Evolutionary conservation across 2,113 vertebrate genomes (phyloP).

Genomic region (Capricornis sumatraensis): DNA sequence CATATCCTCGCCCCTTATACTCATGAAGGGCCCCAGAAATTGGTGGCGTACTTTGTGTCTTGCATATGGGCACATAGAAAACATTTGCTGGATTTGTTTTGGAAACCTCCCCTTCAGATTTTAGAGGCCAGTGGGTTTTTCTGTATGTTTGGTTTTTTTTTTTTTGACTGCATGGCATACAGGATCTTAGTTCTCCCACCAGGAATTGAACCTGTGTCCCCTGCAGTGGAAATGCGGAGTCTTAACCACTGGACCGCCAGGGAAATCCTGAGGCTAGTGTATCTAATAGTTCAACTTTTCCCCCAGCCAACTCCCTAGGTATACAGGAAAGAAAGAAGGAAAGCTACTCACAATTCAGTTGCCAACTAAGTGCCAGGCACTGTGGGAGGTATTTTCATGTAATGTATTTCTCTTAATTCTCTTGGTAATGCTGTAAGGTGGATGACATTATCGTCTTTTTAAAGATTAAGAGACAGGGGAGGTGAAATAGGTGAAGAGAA

Average conservation of each 20-base stretch:
- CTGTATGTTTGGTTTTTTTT: not conserved
- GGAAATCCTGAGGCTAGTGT: not conserved
- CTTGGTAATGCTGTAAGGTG: conserved; percentile 17
- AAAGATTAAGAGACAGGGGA: not conserved
- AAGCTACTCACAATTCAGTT: not conserved
- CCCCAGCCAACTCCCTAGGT: not conserved
- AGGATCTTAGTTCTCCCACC: not conserved
- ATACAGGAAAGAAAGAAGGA: not conserved
- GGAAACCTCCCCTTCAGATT: conserved; percentile 24
- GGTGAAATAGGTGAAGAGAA: not conserved
- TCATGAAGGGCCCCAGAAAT: not conserved
- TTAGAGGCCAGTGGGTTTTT: not conserved
- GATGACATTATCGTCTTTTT: conserved; percentile 22
- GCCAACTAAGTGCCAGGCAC: not conserved
- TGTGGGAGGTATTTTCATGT: not conserved
- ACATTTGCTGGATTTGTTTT: conserved; percentile 16
- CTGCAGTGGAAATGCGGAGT: not conserved
- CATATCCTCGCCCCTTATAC: not conserved
- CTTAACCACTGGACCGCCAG: not conserved
- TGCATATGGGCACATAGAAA: not conserved
- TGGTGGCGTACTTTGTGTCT: not conserved
- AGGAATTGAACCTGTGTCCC: not conserved
- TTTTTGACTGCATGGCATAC: not conserved
- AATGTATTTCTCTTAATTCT: conserved; percentile 33
- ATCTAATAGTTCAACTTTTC: not conserved